Evolutionary conservation across 2,113 vertebrate genomes (phyloP).

Genomic region (Melozone crissalis): DNA sequence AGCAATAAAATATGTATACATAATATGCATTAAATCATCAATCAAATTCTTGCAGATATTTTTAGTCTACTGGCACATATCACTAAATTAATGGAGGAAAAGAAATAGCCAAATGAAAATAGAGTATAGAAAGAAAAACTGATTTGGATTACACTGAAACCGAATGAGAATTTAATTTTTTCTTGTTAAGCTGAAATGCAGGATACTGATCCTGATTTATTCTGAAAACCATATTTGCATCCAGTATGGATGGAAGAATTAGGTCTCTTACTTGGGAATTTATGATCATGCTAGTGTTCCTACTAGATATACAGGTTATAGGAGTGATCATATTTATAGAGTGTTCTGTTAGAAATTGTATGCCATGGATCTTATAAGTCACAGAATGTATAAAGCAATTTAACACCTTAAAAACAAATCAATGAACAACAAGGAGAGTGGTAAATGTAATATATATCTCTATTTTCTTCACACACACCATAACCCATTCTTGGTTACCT

Average conservation of each 20-base stretch:
- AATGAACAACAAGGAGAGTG: background rate
- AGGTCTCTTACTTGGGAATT: background rate
- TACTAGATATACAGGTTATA: background rate
- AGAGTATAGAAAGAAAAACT: background rate
- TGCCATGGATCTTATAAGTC: background rate
- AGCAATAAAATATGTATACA: background rate
- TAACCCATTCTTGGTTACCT: background rate
- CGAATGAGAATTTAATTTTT: background rate
- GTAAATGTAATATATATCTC: background rate
- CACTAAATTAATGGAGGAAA: background rate
- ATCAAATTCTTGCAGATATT: background rate
- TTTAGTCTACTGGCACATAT: background rate
- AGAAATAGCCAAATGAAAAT: background rate
- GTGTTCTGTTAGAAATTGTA: background rate
- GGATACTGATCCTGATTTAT: background rate
- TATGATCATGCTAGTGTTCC: background rate
- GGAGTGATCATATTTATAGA: background rate
- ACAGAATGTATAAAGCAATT: constrained; percentile 9
- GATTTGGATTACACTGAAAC: background rate
- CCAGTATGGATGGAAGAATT: background rate
- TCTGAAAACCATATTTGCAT: background rate
- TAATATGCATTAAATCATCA: background rate
- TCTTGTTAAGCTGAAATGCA: background rate
- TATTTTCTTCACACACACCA: background rate
- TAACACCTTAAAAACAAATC: constrained; percentile 18